phyloP scores from a whole-genome alignment of 2,888 invertebrate genomes.

The Synanthedon formicaeformis region DNA sequence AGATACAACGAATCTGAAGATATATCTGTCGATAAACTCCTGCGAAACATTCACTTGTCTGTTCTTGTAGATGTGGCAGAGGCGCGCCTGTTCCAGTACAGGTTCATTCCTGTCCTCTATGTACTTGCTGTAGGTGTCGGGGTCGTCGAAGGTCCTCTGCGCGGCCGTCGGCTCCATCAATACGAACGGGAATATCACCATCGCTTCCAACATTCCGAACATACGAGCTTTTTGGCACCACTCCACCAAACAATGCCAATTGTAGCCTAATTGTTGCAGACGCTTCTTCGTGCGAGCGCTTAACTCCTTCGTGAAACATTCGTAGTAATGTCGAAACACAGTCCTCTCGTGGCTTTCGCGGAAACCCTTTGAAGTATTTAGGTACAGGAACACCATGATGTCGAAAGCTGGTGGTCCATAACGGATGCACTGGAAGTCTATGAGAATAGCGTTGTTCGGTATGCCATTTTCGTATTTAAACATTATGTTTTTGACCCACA shows the following conservation, averaged over 20 bases:
- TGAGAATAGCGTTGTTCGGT: slow-evolving; percentile 32
- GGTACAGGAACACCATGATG: slow-evolving; percentile 32
- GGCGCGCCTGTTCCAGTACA: slow-evolving; percentile 19
- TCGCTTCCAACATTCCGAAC: slow-evolving; percentile 21
- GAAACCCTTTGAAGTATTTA: slow-evolving; percentile 33
- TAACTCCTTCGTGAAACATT: slow-evolving; percentile 23
- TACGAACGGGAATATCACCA: slow-evolving; percentile 19
- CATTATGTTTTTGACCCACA: slow-evolving; percentile 55
- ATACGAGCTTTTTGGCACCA: slow-evolving; percentile 27
- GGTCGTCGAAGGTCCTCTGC: slow-evolving; percentile 23
- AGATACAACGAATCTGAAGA: slow-evolving; percentile 3
- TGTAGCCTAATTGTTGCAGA: slow-evolving; percentile 22
- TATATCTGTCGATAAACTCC: slow-evolving; percentile 37
- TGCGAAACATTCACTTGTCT: slow-evolving; percentile 30
- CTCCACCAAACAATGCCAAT: slow-evolving; percentile 16
- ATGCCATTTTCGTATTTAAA: slow-evolving; percentile 31
- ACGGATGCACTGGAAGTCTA: slow-evolving; percentile 48
- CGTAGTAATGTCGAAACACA: slow-evolving; percentile 30
- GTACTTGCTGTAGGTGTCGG: slow-evolving; percentile 19
- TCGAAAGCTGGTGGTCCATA: slow-evolving; percentile 53
- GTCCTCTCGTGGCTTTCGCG: slow-evolving; percentile 27
- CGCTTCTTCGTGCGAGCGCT: slow-evolving; percentile 21
- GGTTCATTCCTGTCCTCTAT: slow-evolving; percentile 23
- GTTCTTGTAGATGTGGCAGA: slow-evolving; percentile 17
- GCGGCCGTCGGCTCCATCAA: slow-evolving; percentile 27